Conservation (phyloP, 2,113 vertebrate species). For the Callithrix jacchus region DNA sequence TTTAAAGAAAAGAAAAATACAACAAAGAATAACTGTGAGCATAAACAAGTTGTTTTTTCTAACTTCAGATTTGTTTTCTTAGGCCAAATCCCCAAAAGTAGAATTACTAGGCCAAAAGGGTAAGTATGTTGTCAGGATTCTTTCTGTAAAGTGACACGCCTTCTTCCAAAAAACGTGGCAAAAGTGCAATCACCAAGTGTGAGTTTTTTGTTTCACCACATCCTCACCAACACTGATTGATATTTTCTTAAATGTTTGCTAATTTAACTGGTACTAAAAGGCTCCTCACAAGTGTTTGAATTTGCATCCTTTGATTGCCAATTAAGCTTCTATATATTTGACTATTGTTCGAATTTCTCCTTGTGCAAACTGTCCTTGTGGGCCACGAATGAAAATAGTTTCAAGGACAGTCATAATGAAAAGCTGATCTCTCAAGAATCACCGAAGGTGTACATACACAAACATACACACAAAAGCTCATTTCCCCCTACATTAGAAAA, state of each 20-base stretch:
- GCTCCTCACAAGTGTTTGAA: not conserved
- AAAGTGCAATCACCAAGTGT: not conserved
- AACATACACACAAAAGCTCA: not conserved
- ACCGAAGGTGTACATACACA: not conserved
- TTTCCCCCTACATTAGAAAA: not conserved
- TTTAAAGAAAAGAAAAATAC: not conserved
- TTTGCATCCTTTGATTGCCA: not conserved
- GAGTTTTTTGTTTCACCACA: not conserved
- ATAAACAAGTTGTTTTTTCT: not conserved
- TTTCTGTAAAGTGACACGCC: not conserved
- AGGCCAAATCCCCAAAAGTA: not conserved
- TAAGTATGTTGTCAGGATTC: not conserved
- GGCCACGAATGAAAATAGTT: not conserved
- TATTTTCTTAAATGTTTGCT: conserved; percentile 17
- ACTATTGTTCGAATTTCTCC: not conserved
- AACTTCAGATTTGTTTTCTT: not conserved
- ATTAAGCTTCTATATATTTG: not conserved
- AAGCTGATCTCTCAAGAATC: not conserved
- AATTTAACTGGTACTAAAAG: not conserved
- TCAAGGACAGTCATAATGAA: not conserved
- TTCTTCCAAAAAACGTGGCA: not conserved
- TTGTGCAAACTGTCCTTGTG: not conserved
- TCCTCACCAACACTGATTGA: not conserved
- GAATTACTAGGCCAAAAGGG: not conserved
- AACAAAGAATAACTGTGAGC: not conserved